phyloP scores from a whole-genome alignment of 2,797 vertebrate species.

The Bradypodion pumilum region DNA sequence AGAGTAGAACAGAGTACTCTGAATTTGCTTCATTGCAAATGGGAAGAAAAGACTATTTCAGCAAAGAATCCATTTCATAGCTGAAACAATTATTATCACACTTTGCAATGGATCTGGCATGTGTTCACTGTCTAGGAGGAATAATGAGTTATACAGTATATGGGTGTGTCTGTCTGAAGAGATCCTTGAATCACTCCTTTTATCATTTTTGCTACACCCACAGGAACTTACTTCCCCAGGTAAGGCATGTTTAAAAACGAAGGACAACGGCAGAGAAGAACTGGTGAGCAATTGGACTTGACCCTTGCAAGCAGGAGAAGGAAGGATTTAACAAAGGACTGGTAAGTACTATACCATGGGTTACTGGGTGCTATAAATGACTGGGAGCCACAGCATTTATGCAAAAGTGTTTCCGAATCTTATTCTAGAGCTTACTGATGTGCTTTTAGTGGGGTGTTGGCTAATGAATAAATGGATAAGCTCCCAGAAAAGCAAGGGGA shows the following conservation, averaged over 20 bases:
- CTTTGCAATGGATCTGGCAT: not conserved
- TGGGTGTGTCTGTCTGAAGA: conserved; percentile 79
- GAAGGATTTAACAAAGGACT: not conserved
- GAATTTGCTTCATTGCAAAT: not conserved
- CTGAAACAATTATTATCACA: not conserved
- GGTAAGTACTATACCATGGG: not conserved
- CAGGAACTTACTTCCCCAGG: conserved; percentile 74
- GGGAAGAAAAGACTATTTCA: not conserved
- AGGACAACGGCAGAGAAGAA: conserved; percentile 13
- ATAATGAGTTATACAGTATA: conserved; percentile 43
- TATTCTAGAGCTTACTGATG: not conserved
- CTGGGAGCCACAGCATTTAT: too few species aligned
- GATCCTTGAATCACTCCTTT: conserved; percentile 80
- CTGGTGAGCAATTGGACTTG: fast-evolving
- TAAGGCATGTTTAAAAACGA: conserved; percentile 80
- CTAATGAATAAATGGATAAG: not conserved
- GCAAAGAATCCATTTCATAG: not conserved
- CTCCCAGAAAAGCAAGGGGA: fast-evolving
- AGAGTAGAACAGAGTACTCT: not conserved
- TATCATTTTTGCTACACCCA: conserved; percentile 73
- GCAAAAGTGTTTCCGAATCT: not conserved
- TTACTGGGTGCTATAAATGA: not conserved
- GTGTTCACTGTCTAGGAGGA: conserved; percentile 43
- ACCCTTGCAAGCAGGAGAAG: not conserved
- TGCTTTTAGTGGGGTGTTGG: not conserved